phyloP scores from a whole-genome alignment of 1,140 invertebrate genomes.

The Scaptomyza graminum region DNA sequence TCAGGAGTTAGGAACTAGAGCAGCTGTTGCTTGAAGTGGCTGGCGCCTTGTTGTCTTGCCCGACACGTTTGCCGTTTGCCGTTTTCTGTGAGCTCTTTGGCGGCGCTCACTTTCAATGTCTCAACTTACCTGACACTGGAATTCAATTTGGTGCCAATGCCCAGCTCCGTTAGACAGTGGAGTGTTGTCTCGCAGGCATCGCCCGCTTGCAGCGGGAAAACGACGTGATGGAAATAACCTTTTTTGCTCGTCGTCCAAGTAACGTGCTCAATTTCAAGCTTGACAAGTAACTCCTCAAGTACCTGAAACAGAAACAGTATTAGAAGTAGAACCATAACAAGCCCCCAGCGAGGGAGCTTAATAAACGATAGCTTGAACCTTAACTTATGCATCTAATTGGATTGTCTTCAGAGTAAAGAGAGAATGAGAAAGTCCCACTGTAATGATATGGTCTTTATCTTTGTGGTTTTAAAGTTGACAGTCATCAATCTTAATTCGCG shows the following conservation, averaged over 20 bases:
- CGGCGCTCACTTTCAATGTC: conserved; percentile 46
- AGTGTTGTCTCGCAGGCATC: conserved; percentile 89
- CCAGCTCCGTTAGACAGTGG: conserved; percentile 88
- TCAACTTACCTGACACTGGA: conserved; percentile 88
- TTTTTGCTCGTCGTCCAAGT: conserved; percentile 88
- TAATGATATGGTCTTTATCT: neutral
- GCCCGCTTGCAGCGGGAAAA: conserved; percentile 88
- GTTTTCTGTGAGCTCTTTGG: conserved; percentile 4
- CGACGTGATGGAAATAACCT: conserved; percentile 88
- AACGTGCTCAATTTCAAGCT: conserved; percentile 88
- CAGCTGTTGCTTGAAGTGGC: conserved; percentile 61
- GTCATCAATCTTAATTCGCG: conserved; percentile 59
- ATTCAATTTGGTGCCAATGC: conserved; percentile 88
- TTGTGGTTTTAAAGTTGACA: conserved; percentile 9
- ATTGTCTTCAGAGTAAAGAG: conserved; percentile 12
- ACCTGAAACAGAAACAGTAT: conserved; percentile 83
- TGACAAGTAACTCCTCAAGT: conserved; percentile 87
- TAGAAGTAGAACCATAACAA: conserved; percentile 20
- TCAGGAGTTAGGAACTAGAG: conserved; percentile 18
- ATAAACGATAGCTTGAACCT: conserved; percentile 12
- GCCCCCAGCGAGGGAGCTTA: neutral
- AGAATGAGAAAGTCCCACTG: neutral
- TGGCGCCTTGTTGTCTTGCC: conserved; percentile 56
- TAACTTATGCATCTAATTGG: conserved; percentile 62
- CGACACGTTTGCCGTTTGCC: conserved; percentile 49